Conservation (phyloP, 2,888 invertebrate genomes). For the Omphaloscelis lunosa region DNA sequence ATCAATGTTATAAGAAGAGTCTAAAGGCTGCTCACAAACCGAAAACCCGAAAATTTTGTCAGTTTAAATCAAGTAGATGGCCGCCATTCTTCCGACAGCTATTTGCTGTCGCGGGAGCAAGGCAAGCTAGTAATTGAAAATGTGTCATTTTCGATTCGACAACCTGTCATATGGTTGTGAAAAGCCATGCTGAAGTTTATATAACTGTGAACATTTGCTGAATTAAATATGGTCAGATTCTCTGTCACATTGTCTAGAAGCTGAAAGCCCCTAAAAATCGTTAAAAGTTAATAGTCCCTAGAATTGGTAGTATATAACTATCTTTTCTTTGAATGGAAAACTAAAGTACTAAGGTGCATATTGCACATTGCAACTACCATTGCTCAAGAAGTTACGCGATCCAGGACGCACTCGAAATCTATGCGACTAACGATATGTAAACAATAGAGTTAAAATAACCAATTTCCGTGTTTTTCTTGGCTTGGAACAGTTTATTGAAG, state of each 20-base stretch:
- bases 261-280: background rate
- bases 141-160: background rate
- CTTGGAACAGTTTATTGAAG: background rate
- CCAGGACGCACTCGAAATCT: conserved; percentile 31
- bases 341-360: conserved; percentile 11
- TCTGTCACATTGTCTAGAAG: background rate
- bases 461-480: conserved; percentile 10
- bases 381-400: conserved; percentile 29
- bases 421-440: conserved; percentile 37
- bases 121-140: background rate
- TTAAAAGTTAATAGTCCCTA: background rate
- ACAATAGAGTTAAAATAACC: conserved; percentile 16
- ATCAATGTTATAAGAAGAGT: background rate
- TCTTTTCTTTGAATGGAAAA: conserved; percentile 4
- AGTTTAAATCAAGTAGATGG: background rate
- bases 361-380: conserved; percentile 12
- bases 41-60: background rate
- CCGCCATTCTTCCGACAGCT: background rate
- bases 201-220: background rate
- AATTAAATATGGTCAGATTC: background rate
- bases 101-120: background rate
- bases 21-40: background rate
- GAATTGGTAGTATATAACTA: background rate
- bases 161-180: background rate
- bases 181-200: background rate